Evolutionary conservation across 2,888 invertebrate genomes (phyloP).

Genomic region (Panzeria rudis): DNA sequence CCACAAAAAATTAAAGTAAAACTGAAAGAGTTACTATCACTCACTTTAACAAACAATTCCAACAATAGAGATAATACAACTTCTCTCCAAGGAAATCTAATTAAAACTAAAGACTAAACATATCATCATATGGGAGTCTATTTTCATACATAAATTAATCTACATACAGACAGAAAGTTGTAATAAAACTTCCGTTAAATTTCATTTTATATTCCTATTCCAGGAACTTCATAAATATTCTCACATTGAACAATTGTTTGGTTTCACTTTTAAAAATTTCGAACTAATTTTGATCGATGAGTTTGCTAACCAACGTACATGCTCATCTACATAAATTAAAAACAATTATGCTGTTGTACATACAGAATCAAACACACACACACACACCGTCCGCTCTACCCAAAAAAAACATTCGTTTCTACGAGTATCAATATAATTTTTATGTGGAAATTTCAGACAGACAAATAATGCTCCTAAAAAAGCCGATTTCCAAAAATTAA

Average conservation of each 20-base stretch:
- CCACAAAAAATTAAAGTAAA: background rate
- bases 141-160: background rate
- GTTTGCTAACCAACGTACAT: background rate
- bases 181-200: conserved; percentile 26
- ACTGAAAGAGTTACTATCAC: background rate
- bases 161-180: background rate
- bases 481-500: conserved; percentile 48
- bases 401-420: background rate
- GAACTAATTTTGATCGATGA: conserved; percentile 69
- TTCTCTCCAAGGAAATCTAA: background rate
- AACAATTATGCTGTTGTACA: conserved; percentile 34
- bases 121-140: background rate
- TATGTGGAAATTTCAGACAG: conserved; percentile 21
- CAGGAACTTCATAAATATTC: conserved; percentile 18
- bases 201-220: conserved; percentile 22
- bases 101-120: background rate
- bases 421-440: conserved; percentile 19
- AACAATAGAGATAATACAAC: background rate
- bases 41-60: background rate
- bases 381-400: background rate
- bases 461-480: conserved; percentile 30
- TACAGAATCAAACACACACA: background rate
- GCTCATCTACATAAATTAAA: conserved; percentile 68
- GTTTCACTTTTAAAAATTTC: conserved; percentile 27
- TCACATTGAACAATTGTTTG: conserved; percentile 41